Evolutionary conservation across 2,113 vertebrate genomes (phyloP), one percentile per base, ranked within the genome.

Genomic region (Clarias batrachus): DNA sequence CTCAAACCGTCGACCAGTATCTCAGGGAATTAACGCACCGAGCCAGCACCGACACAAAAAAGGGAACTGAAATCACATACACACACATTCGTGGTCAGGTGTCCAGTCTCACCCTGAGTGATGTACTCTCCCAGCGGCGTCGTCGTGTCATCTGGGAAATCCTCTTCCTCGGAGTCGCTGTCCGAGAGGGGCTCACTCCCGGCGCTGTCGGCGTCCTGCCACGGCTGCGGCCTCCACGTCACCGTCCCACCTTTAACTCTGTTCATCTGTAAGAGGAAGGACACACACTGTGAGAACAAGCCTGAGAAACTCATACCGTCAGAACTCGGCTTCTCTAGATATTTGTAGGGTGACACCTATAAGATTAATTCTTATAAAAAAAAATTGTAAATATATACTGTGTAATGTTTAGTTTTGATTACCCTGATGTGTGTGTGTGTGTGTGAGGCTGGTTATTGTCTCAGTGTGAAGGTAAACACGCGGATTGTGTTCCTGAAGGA

Each of bases 111-210:
- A 96, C 95, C 95, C 1, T 94, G 94, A 57, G 94, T 95, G 16
- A 96, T 89, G 89, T 96, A 95, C 92, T 95, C 94, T 62, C 95
- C 95, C 76, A 96, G 82, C 0, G 95, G 95, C 1, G 94, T 96
- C 73, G 94, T 95, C 84, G 92, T 95, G 90, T 95, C 94, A 33
- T 96, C 95, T 0, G 95, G 95, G 78, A 96, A 96, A 93, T 96
- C 95, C 86, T 96, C 95, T 88, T 95, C 95, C 73, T 96, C 95
- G 0, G 95, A 96, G 92, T 96, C 95, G 14, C 94, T 95, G 92
- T 96, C 95, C 0, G 95, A 96, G 60, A 96, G 94, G 3, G 95
- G 95, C 70, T 96, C 95, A 8, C 93, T 93, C 63, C 93, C 93
- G 3, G 93, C 94, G 7, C 93, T 91, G 1, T 94, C 94, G n/a